Evolutionary conservation across 2,113 vertebrate genomes (phyloP).

Genomic region (Physeter macrocephalus): DNA sequence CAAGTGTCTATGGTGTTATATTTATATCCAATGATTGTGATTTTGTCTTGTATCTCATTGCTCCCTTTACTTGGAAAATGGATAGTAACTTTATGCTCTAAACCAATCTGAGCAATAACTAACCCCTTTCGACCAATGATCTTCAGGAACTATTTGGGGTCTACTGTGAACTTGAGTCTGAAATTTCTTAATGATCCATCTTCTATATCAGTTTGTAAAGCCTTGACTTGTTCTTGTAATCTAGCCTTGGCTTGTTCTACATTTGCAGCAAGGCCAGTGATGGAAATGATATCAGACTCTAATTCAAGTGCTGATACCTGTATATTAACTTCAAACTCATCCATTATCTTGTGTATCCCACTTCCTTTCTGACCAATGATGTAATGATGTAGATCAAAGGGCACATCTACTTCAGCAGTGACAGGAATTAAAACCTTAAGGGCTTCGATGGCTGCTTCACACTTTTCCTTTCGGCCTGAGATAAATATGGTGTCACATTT

Average conservation of each 20-base stretch:
- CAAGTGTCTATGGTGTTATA: neutral
- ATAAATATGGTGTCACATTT: conserved; percentile 92
- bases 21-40: neutral
- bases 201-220: conserved; percentile 89
- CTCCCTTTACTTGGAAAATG: conserved; percentile 93
- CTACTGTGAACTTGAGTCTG: conserved; percentile 91
- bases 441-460: conserved; percentile 88
- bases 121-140: conserved; percentile 93
- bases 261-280: conserved; percentile 82
- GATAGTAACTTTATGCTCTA: conserved; percentile 91
- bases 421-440: conserved; percentile 93
- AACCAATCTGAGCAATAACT: conserved; percentile 89
- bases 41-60: conserved; percentile 81
- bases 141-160: conserved; percentile 93
- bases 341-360: conserved; percentile 95
- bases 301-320: conserved; percentile 83
- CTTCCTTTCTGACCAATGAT: conserved; percentile 95
- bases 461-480: conserved; percentile 92
- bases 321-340: conserved; percentile 94
- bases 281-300: conserved; percentile 83
- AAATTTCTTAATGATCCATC: conserved; percentile 92
- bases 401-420: conserved; percentile 90
- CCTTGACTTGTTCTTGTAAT: conserved; percentile 80
- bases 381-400: conserved; percentile 93
- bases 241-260: conserved; percentile 78